Base-by-base conservation (phyloP, 2,888 invertebrate species). In the Dendrolimus houi region DNA sequence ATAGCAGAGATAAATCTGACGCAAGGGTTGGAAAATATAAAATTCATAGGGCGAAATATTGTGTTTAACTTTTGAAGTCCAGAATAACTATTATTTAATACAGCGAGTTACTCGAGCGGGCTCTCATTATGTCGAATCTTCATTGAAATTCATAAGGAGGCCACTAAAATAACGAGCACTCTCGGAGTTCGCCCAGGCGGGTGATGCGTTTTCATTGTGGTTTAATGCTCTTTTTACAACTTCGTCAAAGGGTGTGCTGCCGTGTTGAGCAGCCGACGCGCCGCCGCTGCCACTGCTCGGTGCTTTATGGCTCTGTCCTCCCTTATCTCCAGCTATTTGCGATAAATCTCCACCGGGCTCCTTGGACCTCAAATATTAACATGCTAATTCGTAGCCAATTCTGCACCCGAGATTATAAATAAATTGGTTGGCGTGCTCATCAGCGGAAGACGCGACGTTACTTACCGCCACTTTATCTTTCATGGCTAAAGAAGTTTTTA, bases 151-250 rank as follows among this genome's bases (percentile, higher is more conserved):
- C 89, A 89, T 89, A 89, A 87, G 85, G 73, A 79, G 75, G 72
- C 75, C 72, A 85, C 79, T 85, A 85, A 86, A 87, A 81, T 83
- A 81, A 83, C 76, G 81, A 82, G 77, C 70, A 74, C 78, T 75
- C 78, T 76, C 78, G 62, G 62, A 63, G 61, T 62, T 68, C 69
- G 72, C 68, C 73, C 75, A 72, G 74, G 77, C 75, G 74, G 75
- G 79, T 78, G 81, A 87, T 88, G 89, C 87, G 89, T 88, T 89
- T 91, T 90, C 88, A 91, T 81, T 87, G 84, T 85, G 85, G 80
- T 90, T 91, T 91, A 88, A 91, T 85, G 87, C 75, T 83, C 83
- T 85, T 91, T 91, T 91, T 90, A 91, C 85, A 85, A 83, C 91
- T 88, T 84, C 74, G 85, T 82, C 81, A 86, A 85, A 86, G 89